Evolutionary conservation across 1,140 invertebrate species (phyloP), one percentile per base, ranked within the genome.

Genomic region (Lerema accius): DNA sequence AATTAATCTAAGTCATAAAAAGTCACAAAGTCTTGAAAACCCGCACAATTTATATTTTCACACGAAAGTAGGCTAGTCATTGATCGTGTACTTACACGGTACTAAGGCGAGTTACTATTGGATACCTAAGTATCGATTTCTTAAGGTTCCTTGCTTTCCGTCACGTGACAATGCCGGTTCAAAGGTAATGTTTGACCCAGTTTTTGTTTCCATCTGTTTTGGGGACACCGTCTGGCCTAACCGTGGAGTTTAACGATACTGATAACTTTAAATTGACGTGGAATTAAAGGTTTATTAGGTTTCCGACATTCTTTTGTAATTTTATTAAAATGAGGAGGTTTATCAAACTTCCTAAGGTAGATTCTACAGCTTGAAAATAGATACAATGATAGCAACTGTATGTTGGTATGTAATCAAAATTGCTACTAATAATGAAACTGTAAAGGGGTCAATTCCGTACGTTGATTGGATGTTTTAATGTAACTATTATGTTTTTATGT

Each of bases 121-220:
- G 42, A 58, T 58, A 58, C 55, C 55, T 58, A 46, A 58, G 42
- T 58, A 58, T 58, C 42, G 55, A 58, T 58, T 58, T 58, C 55
- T 58, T 46, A 28, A 56, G 40, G 55, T 37, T 58, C 53, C 53
- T 56, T 56, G 42, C 53, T 56, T 56, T 55, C 17, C 28, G 53
- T 58, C 28, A 46, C 42, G 55, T 46, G 55, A 58, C 40, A 45
- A 17, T 39, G n/a, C n/a, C 42, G 55, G 42, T 58, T 28, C 26
- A 58, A 17, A 17, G 28, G 42, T 46, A 46, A 58, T 58, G 55
- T 58, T 58, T 58, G 42, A 58, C 55, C 55, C 15, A 58, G 42
- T 58, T 58, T 56, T 56, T 58, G 26, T 28, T 45, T 45, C 11
- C 42, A 28, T 58, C 26, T 23, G 40, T 42, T 45, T 58, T 58